These are phyloP conservation scores for Dromas ardeola DNA, from an alignment of 2,113 vertebrate species.

Conservation along the genomic window DNA sequence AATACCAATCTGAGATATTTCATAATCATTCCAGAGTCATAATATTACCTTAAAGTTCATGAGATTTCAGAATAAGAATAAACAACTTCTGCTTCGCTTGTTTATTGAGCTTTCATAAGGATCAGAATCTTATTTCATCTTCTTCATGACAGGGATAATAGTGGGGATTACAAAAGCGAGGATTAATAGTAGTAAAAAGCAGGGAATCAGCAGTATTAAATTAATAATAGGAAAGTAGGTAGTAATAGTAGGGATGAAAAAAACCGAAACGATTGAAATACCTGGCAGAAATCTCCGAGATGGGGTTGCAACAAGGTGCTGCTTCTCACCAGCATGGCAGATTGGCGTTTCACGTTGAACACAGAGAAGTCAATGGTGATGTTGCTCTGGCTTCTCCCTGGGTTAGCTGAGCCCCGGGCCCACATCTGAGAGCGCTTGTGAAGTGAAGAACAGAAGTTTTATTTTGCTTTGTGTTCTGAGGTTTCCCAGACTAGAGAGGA, in stretches of 20 bases:
- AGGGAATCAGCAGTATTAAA: background rate
- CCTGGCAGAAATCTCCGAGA: background rate
- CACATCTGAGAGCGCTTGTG: background rate
- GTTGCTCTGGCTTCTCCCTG: background rate
- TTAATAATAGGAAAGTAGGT: background rate
- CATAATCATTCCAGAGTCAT: background rate
- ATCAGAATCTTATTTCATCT: background rate
- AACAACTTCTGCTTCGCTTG: background rate
- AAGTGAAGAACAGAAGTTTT: background rate
- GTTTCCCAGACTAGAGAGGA: background rate
- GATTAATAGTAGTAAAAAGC: background rate
- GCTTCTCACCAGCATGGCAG: fast-evolving
- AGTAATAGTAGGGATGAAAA: background rate
- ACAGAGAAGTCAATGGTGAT: background rate
- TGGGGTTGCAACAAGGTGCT: background rate
- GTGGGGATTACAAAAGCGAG: background rate
- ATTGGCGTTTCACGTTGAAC: background rate
- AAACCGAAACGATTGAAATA: background rate
- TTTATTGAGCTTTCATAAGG: background rate
- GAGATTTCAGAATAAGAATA: background rate
- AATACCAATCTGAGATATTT: background rate
- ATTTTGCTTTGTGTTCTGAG: background rate
- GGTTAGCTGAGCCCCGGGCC: background rate
- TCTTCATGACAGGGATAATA: background rate
- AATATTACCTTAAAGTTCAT: background rate